Evolutionary conservation across 2,113 vertebrate genomes (phyloP), one percentile per base, ranked within the genome.

Genomic region (Jaculus jaculus): DNA sequence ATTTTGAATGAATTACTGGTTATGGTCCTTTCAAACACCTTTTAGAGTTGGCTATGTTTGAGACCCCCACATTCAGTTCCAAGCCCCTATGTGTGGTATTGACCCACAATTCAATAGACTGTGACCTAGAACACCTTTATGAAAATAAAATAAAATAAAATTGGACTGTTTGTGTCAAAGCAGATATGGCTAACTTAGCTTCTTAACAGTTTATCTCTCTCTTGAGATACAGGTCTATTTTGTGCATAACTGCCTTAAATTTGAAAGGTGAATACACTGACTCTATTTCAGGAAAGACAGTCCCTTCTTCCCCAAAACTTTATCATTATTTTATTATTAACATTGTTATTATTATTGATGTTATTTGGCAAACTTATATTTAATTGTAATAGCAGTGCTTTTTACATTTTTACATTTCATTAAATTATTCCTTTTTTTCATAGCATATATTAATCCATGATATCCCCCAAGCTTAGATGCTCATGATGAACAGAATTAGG

Each of bases 401-500:
- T 71, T 87, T 39, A 68, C 23, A 75, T 87, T 91, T 2, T 87
- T 68, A 18, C 16, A 84, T 51, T 60, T 26, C 92, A 86, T 92
- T 84, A 77, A 1, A 77, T 66, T 21, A 71, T 63, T 84, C 12
- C 24, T 51, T 12, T 66, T 82, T 65, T 78, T 63, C 26, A 21
- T 79, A 78, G 85, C 85, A 10, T 69, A 68, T 68, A 88, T 78
- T 72, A 11, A 88, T 85, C 39, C 18, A 82, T 71, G 88, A 87
- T 79, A 85, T 85, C 16, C 47, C 21, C 6, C 71, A 95, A 54
- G 58, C 81, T 94, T 32, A 11, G 79, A 24, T 95, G 61, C 85
- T 86, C 66, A 90, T 20, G 85, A 83, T 83, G 79, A 83, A 72
- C 69, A 94, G 75, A 91, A 32, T 79, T 82, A 42, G 42, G 61